Conservation (phyloP, 2,113 vertebrate species). For the Trinectes maculatus region DNA sequence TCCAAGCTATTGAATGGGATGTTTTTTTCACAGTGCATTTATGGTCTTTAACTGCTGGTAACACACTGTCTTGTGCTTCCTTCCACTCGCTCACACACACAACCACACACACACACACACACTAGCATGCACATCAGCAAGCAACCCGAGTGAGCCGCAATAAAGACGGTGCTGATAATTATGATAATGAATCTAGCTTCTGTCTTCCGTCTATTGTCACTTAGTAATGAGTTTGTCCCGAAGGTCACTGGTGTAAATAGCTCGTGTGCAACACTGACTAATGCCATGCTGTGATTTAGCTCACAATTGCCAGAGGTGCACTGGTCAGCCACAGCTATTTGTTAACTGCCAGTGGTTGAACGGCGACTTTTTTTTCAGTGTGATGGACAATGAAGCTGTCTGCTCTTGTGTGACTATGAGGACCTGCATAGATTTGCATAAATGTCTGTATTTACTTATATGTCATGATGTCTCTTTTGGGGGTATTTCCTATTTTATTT, state of each 20-base stretch:
- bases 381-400: constrained; percentile 7
- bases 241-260: constrained; percentile 70
- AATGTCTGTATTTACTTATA: neutral
- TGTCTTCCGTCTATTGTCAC: constrained; percentile 67
- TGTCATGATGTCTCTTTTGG: too few relatives aligned
- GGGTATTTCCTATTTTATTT: too few relatives aligned
- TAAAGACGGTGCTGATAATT: constrained; percentile 69
- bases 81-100: constrained; percentile 12
- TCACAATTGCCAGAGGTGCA: constrained; percentile 41
- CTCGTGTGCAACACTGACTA: constrained; percentile 65
- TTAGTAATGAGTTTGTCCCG: constrained; percentile 73
- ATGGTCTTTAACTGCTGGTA: constrained; percentile 45
- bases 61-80: constrained; percentile 31
- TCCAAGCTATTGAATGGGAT: constrained; percentile 17
- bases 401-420: neutral
- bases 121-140: constrained; percentile 23
- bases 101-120: constrained; percentile 14
- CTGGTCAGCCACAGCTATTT: constrained; percentile 56
- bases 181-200: constrained; percentile 71
- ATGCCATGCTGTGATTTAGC: constrained; percentile 40
- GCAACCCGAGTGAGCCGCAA: constrained; percentile 48
- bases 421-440: neutral
- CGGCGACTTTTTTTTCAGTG: too few relatives aligned
- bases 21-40: constrained; percentile 37
- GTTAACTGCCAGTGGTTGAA: constrained; percentile 36